phyloP scores from a whole-genome alignment of 1,140 invertebrate species.

The Macrostomum lignano region DNA sequence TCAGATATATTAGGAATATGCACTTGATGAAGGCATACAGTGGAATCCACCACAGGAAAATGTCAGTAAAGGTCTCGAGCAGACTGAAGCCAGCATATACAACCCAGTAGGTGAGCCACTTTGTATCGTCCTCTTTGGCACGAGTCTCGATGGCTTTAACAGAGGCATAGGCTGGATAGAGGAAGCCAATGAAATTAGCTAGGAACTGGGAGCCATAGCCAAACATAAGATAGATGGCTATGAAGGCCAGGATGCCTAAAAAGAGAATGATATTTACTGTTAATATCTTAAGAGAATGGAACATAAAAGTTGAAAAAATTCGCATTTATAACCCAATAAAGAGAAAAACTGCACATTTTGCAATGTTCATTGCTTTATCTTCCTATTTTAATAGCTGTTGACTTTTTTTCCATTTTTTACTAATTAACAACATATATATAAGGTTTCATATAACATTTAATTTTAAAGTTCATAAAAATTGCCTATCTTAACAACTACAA shows the following conservation, averaged over 20 bases:
- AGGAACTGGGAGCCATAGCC: conserved; percentile 75
- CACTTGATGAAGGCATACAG: conserved; percentile 97
- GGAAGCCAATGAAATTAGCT: conserved; percentile 75
- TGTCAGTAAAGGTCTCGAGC: conserved; percentile 67
- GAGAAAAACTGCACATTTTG: too few species aligned
- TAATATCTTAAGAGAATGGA: too few species aligned
- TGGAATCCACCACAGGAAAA: conserved; percentile 63
- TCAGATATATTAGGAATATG: conserved; percentile 60
- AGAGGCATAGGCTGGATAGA: conserved; percentile 76
- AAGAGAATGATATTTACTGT: too few species aligned
- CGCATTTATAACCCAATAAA: too few species aligned
- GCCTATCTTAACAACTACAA: too few species aligned
- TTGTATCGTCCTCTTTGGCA: conserved; percentile 50
- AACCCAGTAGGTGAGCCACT: conserved; percentile 97
- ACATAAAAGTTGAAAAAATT: too few species aligned
- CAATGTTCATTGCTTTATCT: too few species aligned
- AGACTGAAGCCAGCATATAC: conserved; percentile 71
- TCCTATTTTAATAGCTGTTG: too few species aligned
- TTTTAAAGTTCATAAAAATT: too few species aligned
- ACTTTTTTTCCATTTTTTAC: too few species aligned
- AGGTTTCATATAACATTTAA: too few species aligned
- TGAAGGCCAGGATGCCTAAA: conserved; percentile 20
- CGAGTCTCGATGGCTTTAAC: conserved; percentile 36
- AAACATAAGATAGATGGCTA: conserved; percentile 61
- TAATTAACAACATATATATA: too few species aligned